phyloP scores from a whole-genome alignment of 2,888 invertebrate species.

The Hirtodrosophila confusa region DNA sequence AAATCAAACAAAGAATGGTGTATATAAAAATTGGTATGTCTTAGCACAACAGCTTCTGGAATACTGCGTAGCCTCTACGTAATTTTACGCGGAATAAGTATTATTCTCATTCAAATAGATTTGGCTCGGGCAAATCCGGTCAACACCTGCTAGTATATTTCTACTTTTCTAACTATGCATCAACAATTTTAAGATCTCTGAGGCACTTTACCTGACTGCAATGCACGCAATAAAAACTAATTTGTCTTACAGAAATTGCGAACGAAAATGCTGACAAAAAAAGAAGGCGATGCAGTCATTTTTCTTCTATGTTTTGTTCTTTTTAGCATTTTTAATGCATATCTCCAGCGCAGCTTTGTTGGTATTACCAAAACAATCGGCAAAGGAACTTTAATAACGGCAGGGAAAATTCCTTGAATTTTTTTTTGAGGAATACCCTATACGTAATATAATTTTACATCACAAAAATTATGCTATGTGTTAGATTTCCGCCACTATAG shows the following conservation, averaged over 20 bases:
- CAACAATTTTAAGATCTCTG: not conserved
- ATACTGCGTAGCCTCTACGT: no score
- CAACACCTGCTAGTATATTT: not conserved
- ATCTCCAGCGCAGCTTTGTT: conserved; percentile 22
- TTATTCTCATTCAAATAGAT: no score
- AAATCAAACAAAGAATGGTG: no score
- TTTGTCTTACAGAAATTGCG: conserved; percentile 21
- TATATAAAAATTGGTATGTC: not conserved
- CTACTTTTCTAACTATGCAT: not conserved
- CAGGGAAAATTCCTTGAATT: not conserved
- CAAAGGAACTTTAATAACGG: conserved; percentile 13
- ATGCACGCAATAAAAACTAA: not conserved
- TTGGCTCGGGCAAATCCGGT: no score
- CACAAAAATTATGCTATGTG: no score
- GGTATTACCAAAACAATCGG: conserved; percentile 23
- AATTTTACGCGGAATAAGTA: no score
- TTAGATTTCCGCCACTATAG: no score
- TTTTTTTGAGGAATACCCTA: not conserved
- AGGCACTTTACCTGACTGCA: conserved; percentile 16
- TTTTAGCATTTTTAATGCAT: conserved; percentile 43
- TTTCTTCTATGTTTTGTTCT: conserved; percentile 1
- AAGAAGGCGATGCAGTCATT: conserved; percentile 9
- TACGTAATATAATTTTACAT: no score
- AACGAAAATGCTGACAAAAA: conserved; percentile 15
- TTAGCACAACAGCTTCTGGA: no score